phyloP scores from a whole-genome alignment of 2,888 invertebrate genomes.

The Drosophila putrida region DNA sequence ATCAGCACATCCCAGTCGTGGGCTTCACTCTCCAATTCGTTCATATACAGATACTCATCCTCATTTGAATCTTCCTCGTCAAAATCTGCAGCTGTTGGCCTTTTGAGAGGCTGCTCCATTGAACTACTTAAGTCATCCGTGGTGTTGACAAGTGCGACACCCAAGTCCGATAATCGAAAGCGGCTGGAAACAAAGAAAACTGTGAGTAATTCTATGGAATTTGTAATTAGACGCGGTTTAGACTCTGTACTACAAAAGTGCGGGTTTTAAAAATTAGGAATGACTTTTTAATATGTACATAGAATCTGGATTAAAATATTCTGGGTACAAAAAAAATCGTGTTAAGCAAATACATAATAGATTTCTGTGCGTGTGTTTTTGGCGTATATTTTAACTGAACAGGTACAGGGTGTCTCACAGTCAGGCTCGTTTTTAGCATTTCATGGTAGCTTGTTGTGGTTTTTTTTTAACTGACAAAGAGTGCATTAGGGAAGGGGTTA shows the following conservation, averaged over 20 bases:
- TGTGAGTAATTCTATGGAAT: conserved; percentile 21
- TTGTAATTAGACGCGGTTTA: conserved; percentile 5
- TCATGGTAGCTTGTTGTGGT: no score
- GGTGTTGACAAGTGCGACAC: conserved; percentile 39
- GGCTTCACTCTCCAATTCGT: conserved; percentile 11
- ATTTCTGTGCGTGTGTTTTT: no score
- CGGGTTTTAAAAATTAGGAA: no score
- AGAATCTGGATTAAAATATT: no score
- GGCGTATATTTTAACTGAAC: neutral
- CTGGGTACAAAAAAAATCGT: no score
- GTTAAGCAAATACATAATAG: no score
- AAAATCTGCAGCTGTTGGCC: conserved; percentile 51
- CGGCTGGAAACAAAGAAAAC: conserved; percentile 40
- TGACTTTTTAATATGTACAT: no score
- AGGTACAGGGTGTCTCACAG: neutral
- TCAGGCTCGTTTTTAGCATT: neutral
- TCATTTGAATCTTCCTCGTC: conserved; percentile 64
- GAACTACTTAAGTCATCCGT: conserved; percentile 64
- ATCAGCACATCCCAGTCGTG: conserved; percentile 91
- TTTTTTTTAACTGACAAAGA: neutral
- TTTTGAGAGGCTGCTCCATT: conserved; percentile 54
- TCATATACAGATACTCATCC: conserved; percentile 51
- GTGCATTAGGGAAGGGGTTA: neutral
- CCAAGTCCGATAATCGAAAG: conserved; percentile 39
- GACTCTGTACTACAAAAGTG: neutral